phyloP scores from a whole-genome alignment of 2,888 invertebrate genomes.

The Melieria crassipennis region DNA sequence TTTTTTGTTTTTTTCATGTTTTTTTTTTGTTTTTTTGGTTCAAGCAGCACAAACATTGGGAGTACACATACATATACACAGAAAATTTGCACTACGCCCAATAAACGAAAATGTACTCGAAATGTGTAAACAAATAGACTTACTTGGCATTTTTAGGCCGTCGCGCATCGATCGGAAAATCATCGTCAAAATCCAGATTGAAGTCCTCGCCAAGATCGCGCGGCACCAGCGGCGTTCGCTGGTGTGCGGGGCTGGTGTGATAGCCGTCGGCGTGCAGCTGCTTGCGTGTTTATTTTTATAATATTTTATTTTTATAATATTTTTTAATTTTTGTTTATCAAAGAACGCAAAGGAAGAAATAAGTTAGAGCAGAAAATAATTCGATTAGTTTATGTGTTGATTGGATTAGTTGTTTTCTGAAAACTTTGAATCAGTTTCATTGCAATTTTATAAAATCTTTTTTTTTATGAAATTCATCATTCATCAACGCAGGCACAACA shows the following conservation, averaged over 20 bases:
- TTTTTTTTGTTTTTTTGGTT: no score
- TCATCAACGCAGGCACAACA: not conserved
- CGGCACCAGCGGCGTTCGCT: conserved; percentile 80
- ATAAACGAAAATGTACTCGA: not conserved
- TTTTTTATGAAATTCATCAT: not conserved
- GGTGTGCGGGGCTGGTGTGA: conserved; percentile 83
- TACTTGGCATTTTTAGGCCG: conserved; percentile 91
- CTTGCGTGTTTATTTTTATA: conserved; percentile 33
- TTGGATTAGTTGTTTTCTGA: conserved; percentile 10
- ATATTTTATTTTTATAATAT: conserved; percentile 28
- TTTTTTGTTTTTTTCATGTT: not conserved
- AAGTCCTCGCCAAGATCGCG: conserved; percentile 77
- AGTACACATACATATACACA: not conserved
- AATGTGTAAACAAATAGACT: conserved; percentile 66
- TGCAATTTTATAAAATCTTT: not conserved
- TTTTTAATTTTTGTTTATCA: conserved; percentile 25
- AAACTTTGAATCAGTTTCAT: not conserved
- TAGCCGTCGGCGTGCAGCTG: conserved; percentile 89
- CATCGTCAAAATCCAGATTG: conserved; percentile 69
- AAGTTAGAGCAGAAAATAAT: conserved; percentile 11
- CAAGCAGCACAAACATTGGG: not conserved
- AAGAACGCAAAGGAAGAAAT: not conserved
- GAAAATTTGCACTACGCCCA: conserved; percentile 8
- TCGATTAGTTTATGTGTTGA: conserved; percentile 9
- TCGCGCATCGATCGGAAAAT: conserved; percentile 64